Percentiles rank a stretch among this genome's conserved stretches.
Evolutionary conservation across 2,113 vertebrate genomes (phyloP).

Genomic region (Polypterus senegalus): DNA sequence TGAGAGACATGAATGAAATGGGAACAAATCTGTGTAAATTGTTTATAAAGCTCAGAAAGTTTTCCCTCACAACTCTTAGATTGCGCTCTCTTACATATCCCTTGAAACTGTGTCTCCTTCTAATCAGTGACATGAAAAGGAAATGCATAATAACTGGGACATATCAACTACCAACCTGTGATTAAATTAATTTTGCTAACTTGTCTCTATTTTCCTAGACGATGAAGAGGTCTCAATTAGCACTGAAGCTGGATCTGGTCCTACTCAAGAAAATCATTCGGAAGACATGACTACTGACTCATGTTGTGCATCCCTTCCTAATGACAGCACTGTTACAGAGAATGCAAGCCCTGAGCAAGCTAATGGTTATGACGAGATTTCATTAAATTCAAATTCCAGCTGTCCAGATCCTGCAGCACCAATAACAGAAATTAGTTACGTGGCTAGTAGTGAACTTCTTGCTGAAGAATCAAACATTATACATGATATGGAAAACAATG

Average conservation of each 20-base stretch:
- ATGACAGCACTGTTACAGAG: slow-evolving; percentile 44
- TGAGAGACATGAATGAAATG: no score
- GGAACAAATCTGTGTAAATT: no score
- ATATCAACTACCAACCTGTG: no score
- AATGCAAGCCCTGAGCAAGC: slow-evolving; percentile 46
- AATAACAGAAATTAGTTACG: slow-evolving; percentile 31
- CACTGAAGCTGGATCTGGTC: slow-evolving; percentile 55
- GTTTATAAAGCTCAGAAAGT: no score
- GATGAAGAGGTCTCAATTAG: slow-evolving; percentile 82
- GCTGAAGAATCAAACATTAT: slow-evolving; percentile 24
- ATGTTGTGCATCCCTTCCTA: slow-evolving; percentile 30
- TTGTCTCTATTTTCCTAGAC: slow-evolving; percentile 45
- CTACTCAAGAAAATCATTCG: slow-evolving; percentile 35
- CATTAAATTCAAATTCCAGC: slow-evolving; percentile 13
- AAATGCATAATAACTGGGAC: no score
- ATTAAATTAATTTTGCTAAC: no score
- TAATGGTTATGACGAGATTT: slow-evolving; percentile 35
- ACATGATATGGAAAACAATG: no score
- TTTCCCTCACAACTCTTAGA: no score
- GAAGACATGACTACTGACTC: slow-evolving; percentile 26
- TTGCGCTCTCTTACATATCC: no score
- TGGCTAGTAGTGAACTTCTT: slow-evolving; percentile 32
- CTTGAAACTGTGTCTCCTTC: no score
- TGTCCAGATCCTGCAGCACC: slow-evolving; percentile 28
- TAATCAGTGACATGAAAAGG: no score